Percentiles rank a stretch among this genome's conserved stretches.
These are phyloP conservation scores for Monarcha castaneiventris DNA, from an alignment of 2,113 vertebrate species.

Conservation along the genomic window DNA sequence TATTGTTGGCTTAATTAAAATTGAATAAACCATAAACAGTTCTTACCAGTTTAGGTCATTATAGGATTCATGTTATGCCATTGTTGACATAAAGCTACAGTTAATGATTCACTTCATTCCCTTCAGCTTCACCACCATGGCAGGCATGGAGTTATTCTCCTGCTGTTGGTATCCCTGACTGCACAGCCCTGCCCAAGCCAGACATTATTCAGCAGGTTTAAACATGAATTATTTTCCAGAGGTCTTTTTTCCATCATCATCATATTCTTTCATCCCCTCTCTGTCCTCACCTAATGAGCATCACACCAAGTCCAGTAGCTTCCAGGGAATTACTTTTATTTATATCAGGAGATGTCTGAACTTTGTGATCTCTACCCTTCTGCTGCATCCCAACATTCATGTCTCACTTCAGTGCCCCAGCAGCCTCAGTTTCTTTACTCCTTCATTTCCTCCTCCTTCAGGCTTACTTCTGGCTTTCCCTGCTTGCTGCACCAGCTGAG, in stretches of 20 bases:
- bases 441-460: neutral
- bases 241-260: neutral
- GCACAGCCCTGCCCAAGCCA: neutral
- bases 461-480: neutral
- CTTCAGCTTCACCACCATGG: neutral
- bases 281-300: neutral
- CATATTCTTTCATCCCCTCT: neutral
- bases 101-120: neutral
- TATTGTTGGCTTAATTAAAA: neutral
- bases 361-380: neutral
- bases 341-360: fast-evolving
- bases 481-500: neutral
- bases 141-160: neutral
- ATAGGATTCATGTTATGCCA: neutral
- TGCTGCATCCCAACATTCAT: neutral
- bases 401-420: neutral
- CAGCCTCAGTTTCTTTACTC: neutral
- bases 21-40: neutral
- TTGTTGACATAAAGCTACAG: neutral
- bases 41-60: neutral
- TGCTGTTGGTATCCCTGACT: neutral
- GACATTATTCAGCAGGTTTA: neutral
- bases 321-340: neutral
- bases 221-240: neutral
- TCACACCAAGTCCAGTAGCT: neutral